Evolutionary conservation across 1,140 invertebrate genomes (phyloP).

Genomic region (Drosophila tristis): DNA sequence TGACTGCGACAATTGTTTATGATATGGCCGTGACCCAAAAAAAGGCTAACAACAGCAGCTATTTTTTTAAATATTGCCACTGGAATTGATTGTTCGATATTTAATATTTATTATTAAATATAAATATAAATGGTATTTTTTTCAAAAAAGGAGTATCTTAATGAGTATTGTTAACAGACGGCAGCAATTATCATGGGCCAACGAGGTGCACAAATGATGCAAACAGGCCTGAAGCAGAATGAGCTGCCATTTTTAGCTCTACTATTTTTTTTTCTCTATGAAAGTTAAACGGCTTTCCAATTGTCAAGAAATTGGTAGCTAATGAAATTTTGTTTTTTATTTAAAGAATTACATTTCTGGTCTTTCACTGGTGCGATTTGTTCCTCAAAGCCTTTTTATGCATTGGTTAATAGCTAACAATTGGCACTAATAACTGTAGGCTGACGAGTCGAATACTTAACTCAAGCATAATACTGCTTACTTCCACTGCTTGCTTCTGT

Average conservation of each 20-base stretch:
- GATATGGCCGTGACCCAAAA: constrained; percentile 34
- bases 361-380: too few species aligned
- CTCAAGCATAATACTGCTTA: too few species aligned
- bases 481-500: constrained; percentile 6
- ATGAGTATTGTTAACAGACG: constrained; percentile 35
- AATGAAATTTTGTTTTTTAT: too few species aligned
- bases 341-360: too few species aligned
- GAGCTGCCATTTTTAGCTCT: too few species aligned
- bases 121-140: constrained; percentile 5
- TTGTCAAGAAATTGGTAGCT: too few species aligned
- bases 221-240: constrained; percentile 4
- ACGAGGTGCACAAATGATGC: constrained; percentile 21
- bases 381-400: too few species aligned
- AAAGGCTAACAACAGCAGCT: constrained; percentile 6
- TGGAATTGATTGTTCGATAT: not conserved
- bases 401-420: too few species aligned
- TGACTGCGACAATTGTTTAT: constrained; percentile 58
- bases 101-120: not conserved
- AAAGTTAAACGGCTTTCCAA: not conserved
- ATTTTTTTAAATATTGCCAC: constrained; percentile 19
- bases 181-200: constrained; percentile 18
- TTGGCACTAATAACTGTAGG: too few species aligned
- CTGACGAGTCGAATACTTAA: too few species aligned
- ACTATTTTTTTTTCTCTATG: too few species aligned
- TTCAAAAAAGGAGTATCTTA: not conserved